A percentile compares a stretch with the other conserved stretches of the same genome.
These are phyloP conservation scores for Lordiphosa clarofinis DNA, from an alignment of 1,140 invertebrate species.

Conservation along the genomic window DNA sequence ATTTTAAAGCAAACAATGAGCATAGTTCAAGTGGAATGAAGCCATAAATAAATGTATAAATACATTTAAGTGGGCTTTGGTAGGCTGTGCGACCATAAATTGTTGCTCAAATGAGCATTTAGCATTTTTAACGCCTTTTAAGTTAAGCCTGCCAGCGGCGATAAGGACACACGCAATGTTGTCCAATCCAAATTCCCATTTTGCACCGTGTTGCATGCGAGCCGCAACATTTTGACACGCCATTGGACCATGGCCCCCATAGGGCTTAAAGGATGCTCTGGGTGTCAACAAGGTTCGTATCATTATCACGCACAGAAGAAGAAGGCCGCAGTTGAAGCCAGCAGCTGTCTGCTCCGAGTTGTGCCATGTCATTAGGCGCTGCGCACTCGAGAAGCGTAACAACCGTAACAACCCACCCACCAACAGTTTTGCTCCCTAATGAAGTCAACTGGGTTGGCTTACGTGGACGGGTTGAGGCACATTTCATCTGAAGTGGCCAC, in stretches of 20 bases:
- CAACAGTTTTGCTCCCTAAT: constrained; percentile 40
- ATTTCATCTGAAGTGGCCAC: neutral
- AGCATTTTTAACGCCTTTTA: constrained; percentile 65
- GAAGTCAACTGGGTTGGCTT: constrained; percentile 65
- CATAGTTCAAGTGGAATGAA: constrained; percentile 26
- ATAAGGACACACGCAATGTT: constrained; percentile 62
- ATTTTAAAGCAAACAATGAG: constrained; percentile 23
- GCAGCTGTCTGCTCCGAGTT: neutral
- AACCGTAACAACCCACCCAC: constrained; percentile 24
- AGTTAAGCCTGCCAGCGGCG: constrained; percentile 30
- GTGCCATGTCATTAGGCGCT: constrained; percentile 60
- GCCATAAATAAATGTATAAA: constrained; percentile 29
- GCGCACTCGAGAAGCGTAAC: constrained; percentile 32
- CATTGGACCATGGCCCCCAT: constrained; percentile 14
- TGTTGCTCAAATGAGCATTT: constrained; percentile 52
- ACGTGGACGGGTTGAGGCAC: constrained; percentile 24
- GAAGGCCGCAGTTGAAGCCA: neutral
- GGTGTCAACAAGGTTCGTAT: constrained; percentile 56
- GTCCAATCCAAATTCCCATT: constrained; percentile 23
- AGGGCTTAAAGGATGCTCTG: constrained; percentile 50
- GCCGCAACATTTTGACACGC: constrained; percentile 51
- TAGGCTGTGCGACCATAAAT: constrained; percentile 36
- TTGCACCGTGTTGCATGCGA: constrained; percentile 47
- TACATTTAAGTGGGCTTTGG: constrained; percentile 8
- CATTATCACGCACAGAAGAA: constrained; percentile 54